Base-by-base conservation (phyloP, 2,888 invertebrate species). In the Eristalinus aeneus region DNA sequence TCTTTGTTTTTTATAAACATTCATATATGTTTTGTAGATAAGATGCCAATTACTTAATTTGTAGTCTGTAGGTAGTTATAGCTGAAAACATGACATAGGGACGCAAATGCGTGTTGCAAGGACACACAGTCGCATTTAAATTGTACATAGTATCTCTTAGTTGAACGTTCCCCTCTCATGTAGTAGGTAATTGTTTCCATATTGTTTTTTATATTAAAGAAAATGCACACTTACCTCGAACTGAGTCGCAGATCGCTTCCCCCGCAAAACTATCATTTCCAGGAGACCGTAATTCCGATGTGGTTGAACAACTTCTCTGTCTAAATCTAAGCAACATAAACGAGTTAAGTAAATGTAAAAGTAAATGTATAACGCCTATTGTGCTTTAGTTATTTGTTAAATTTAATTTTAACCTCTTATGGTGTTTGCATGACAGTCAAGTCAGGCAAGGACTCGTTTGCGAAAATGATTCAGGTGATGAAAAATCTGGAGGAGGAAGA, bases 251-350 rank as follows among this genome's bases (percentile, higher is more conserved):
- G 16, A 46, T 46, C 46, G 16, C 46, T 46, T 16, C 16, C 11
- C n/a, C 27, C 8, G 16, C 16, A n/a, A n/a, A 46, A 3, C 46
- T 46, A 16, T 46, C 46, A 46, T 46, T 16, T 16, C 16, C 90
- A 90, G 91, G 90, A 90, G 90, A 89, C 91, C 91, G 91, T 91
- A 91, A 91, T 91, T 90, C 90, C 89, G 89, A 90, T 90, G 91
- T 90, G 91, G 90, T 91, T 91, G 90, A 91, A 53, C 60, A 16
- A 76, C 53, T 71, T 72, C 60, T 75, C 46, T 12, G n/a, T 16
- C 64, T 58, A 74, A 5, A 22, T 63, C 67, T 74, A 32, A 81
- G 65, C 27, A 71, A 71, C 63, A 31, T 65, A 46, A 8, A 46
- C 46, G 46, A 46, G 46, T 46, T 46, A 22, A 53, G n/a, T 36